Percentiles rank a stretch among this genome's conserved stretches.
phyloP scores from a whole-genome alignment of 1,140 invertebrate species.

The Drosophila navojoa region DNA sequence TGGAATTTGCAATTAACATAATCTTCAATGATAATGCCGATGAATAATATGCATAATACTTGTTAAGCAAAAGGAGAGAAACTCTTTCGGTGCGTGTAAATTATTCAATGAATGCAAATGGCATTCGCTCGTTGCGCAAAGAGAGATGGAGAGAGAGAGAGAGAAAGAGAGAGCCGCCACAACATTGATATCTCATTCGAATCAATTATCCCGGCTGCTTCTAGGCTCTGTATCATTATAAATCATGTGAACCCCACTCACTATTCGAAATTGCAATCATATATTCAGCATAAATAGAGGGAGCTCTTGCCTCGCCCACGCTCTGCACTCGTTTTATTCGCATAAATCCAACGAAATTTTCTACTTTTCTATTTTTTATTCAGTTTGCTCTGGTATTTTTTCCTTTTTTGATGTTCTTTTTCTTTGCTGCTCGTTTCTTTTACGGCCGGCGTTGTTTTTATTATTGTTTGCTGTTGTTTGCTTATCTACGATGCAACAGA shows the following conservation, averaged over 20 bases:
- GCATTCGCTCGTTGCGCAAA: background rate
- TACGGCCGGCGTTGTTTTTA: slow-evolving; percentile 9
- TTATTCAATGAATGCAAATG: slow-evolving; percentile 7
- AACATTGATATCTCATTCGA: slow-evolving; percentile 24
- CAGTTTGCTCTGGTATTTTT: background rate
- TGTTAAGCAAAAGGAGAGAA: background rate
- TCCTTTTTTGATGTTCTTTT: too few relatives aligned
- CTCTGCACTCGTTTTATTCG: slow-evolving; percentile 17
- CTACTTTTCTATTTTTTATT: slow-evolving; percentile 22
- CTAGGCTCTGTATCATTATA: slow-evolving; percentile 36
- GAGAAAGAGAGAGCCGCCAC: too few relatives aligned
- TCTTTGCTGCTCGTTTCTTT: background rate
- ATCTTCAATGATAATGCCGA: too few relatives aligned
- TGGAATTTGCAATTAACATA: too few relatives aligned
- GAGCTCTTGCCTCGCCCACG: slow-evolving; percentile 1
- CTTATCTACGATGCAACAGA: slow-evolving; percentile 60
- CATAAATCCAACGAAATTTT: slow-evolving; percentile 48
- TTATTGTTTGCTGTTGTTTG: slow-evolving; percentile 15
- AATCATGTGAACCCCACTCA: slow-evolving; percentile 51
- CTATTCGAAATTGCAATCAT: slow-evolving; percentile 42
- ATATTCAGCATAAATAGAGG: slow-evolving; percentile 49
- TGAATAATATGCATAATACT: background rate
- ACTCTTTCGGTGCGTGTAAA: background rate
- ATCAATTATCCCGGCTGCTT: slow-evolving; percentile 35
- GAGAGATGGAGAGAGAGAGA: too few relatives aligned